Conservation (phyloP, 2,888 invertebrate genomes). For the Matsumyia berberina region DNA sequence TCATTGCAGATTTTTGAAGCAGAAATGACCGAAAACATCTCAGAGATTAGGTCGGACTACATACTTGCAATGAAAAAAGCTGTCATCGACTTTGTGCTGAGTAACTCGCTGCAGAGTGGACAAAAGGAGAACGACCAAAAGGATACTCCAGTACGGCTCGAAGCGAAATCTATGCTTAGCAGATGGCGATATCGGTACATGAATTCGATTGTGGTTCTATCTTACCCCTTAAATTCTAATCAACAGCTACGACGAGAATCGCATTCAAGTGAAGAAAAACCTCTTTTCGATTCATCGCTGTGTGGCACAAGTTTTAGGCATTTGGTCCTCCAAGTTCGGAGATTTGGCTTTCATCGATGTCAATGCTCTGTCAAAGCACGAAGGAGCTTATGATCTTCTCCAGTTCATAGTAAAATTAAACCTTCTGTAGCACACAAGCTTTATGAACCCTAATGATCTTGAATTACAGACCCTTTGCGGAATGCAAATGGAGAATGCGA, state of each 20-base stretch:
- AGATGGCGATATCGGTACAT: constrained; percentile 87
- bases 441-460: neutral
- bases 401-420: constrained; percentile 83
- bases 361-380: constrained; percentile 81
- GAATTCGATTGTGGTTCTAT: neutral
- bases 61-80: constrained; percentile 95
- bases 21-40: constrained; percentile 87
- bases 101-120: constrained; percentile 87
- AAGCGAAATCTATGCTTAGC: constrained; percentile 87
- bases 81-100: constrained; percentile 95
- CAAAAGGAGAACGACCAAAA: constrained; percentile 74
- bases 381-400: constrained; percentile 82
- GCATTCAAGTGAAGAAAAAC: constrained; percentile 86
- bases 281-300: constrained; percentile 92
- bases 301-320: constrained; percentile 90
- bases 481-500: constrained; percentile 88
- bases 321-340: constrained; percentile 93
- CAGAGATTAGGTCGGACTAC: constrained; percentile 94
- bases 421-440: too few relatives aligned
- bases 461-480: constrained; percentile 82
- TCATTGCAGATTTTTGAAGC: constrained; percentile 87
- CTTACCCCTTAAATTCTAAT: neutral
- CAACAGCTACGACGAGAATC: constrained; percentile 84
- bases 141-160: constrained; percentile 84
- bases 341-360: constrained; percentile 80